Evolutionary conservation across 2,888 invertebrate species (phyloP), one percentile per base, ranked within the genome.

Genomic region (Cenopis cana): DNA sequence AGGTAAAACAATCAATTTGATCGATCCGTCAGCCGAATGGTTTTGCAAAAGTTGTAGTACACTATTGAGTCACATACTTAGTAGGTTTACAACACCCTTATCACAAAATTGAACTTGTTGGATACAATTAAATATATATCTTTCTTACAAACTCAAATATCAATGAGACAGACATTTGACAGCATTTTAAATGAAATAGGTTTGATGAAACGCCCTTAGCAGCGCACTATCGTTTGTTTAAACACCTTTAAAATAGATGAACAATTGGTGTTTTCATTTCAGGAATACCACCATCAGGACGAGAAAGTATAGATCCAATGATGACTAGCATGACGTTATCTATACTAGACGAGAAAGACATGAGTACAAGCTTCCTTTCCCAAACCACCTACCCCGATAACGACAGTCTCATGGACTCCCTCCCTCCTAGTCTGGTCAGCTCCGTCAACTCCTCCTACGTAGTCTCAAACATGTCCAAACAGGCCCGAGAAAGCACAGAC

Each of bases 361-460:
- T 94, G 94, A 93, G 88, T 76, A 94, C 94, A 1, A 93, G 93
- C 75, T 93, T 93, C 79, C 89, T 94, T 20, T 94, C 94, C 0
- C 93, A 94, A 72, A 91, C 92, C 49, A 92, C 93, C 0, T 88
- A 90, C 76, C 92, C 91, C 0, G 94, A 94, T 75, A 88, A 91
- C 77, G 93, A 93, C 57, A 92, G 91, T 75, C 79, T 93, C 9
- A 89, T 93, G 71, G 93, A 93, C 80, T 93, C 93, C 20, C 74
- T 92, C 4, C 93, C 93, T 0, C 93, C 93, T 0, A 91, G 91
- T 67, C 81, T 93, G 62, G 91, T 91, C 77, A 91, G 85, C 79
- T 94, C 94, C 8, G 88, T 93, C 59, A 93, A 93, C 79, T 93
- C 93, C 0, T 91, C 92, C 1, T 92, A 86, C 77, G 78, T 92